phyloP scores from a whole-genome alignment of 2,113 vertebrate genomes.

The Acanthisitta chloris region DNA sequence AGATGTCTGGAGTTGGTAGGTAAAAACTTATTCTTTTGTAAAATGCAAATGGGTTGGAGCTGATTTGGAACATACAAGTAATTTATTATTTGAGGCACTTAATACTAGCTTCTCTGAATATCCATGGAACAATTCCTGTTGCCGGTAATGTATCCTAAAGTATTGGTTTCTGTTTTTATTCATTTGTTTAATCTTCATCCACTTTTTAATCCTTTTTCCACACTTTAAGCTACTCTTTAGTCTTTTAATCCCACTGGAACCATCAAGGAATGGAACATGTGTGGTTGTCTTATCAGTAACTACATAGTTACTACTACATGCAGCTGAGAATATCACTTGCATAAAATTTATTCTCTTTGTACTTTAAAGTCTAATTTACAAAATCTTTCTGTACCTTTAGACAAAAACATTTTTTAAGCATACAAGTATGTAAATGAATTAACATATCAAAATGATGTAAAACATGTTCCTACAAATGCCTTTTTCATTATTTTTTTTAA shows the following conservation, averaged over 20 bases:
- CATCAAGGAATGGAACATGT: background rate
- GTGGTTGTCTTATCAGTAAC: background rate
- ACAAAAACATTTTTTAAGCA: background rate
- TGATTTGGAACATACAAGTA: background rate
- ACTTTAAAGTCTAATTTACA: background rate
- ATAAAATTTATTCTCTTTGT: background rate
- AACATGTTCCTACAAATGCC: background rate
- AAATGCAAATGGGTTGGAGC: background rate
- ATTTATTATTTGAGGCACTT: background rate
- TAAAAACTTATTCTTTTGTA: slow-evolving; percentile 49
- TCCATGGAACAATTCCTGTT: background rate
- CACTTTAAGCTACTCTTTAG: background rate
- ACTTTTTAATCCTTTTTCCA: background rate
- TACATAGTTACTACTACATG: background rate
- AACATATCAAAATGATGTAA: background rate
- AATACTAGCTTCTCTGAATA: background rate
- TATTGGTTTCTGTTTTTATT: background rate
- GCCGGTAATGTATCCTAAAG: background rate
- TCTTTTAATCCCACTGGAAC: background rate
- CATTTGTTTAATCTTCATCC: background rate
- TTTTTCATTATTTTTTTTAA: background rate
- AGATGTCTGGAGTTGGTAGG: slow-evolving; percentile 97
- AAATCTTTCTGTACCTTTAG: background rate
- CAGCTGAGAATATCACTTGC: background rate
- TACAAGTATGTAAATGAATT: background rate